phyloP scores from a whole-genome alignment of 2,113 vertebrate species.

The Poicephalus meyeri region DNA sequence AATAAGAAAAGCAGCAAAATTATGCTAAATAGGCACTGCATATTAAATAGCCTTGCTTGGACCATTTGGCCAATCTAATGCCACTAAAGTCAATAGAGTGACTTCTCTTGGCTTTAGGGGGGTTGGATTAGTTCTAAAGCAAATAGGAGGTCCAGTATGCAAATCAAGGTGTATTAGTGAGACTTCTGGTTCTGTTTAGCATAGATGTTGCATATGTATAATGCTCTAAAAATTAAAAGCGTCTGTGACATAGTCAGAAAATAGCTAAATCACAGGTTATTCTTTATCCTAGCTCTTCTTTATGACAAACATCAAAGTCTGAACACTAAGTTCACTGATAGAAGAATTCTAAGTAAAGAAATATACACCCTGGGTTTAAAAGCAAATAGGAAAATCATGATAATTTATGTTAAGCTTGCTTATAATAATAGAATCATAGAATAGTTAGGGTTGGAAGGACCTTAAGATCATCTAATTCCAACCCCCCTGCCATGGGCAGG shows the following conservation, averaged over 20 bases:
- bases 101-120: conserved; percentile 3
- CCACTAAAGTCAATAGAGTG: not conserved
- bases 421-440: not conserved
- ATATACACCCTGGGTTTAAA: not conserved
- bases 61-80: not conserved
- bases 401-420: not conserved
- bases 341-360: not conserved
- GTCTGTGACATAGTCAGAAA: not conserved
- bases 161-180: not conserved
- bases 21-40: not conserved
- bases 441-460: too few relatives aligned
- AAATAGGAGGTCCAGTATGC: not conserved
- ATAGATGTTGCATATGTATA: not conserved
- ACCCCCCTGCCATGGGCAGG: too few relatives aligned
- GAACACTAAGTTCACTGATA: not conserved
- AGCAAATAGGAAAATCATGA: not conserved
- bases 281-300: not conserved
- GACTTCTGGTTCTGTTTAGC: not conserved
- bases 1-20: not conserved
- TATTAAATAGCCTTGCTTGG: not conserved
- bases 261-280: not conserved
- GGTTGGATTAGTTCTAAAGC: not conserved
- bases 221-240: not conserved
- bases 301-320: not conserved
- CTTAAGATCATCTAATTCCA: too few relatives aligned